Evolutionary conservation across 2,113 vertebrate genomes (phyloP), one percentile per base, ranked within the genome.

Genomic region (Melanerpes formicivorus): DNA sequence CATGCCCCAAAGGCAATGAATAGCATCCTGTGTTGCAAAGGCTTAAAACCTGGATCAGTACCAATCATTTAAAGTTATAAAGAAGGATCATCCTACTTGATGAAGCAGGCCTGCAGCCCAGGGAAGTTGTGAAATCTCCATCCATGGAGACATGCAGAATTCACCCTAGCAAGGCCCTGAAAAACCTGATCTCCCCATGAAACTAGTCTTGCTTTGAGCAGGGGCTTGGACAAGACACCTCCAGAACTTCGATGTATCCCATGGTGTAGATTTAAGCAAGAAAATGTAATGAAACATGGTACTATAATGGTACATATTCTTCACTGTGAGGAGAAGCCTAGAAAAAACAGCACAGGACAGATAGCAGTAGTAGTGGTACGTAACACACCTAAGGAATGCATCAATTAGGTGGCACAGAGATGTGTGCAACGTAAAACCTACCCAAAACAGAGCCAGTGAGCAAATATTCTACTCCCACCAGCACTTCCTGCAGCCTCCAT

Each of bases 21-120:
- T 44, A 93, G 89, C 82, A 85, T 95, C 67, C 52, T 87, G 89
- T 80, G 62, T 80, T 90, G 75, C 67, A 85, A 94, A 87, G 84
- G 46, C 59, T 92, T 93, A 79, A 91, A 95, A 90, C 55, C 88
- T 96, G 88, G 92, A 96, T 67, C 79, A 85, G 69, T 54, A 92
- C 81, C 87, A 92, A 80, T 60, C 81, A 80, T 74, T 71, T 88
- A 42, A 87, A 84, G 59, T 74, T 90, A 54, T n/a, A 87, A 95
- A 91, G 63, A 84, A 88, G 64, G 54, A 92, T 91, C 87, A 67
- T 92, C 79, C 73, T 93, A 74, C 93, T 85, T 94, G 91, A 90
- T 80, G 94, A 87, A 95, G 92, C 93, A 93, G 85, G 82, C 30
- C 80, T 90, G 60, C 64, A 90, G 80, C 83, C 82, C 73, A 94